Evolutionary conservation across 2,888 invertebrate species (phyloP).

Genomic region (Rhingia rostrata): DNA sequence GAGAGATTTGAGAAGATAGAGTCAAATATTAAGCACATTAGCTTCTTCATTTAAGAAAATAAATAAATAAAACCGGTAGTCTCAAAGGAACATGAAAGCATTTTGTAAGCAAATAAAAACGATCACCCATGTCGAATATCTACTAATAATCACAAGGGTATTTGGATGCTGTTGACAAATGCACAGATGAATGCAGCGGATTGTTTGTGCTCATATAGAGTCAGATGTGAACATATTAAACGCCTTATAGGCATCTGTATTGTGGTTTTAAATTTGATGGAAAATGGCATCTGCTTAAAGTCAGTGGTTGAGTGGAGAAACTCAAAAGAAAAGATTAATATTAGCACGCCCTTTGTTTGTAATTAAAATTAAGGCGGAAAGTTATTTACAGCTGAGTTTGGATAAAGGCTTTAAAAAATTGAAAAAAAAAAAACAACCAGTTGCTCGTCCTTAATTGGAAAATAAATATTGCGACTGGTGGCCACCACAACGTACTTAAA

Average conservation of each 20-base stretch:
- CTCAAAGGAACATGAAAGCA: constrained; percentile 37
- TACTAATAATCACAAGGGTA: constrained; percentile 52
- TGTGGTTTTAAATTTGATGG: constrained; percentile 38
- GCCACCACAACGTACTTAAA: too few relatives aligned
- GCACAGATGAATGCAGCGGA: constrained; percentile 30
- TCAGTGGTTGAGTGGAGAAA: background rate
- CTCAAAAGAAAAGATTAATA: background rate
- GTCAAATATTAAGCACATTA: constrained; percentile 42
- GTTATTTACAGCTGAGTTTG: background rate
- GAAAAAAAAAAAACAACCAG: too few relatives aligned
- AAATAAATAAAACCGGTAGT: constrained; percentile 34
- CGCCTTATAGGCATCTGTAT: constrained; percentile 11
- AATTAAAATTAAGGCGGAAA: background rate
- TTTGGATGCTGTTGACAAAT: constrained; percentile 41
- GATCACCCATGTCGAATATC: constrained; percentile 26
- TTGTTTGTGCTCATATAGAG: constrained; percentile 17
- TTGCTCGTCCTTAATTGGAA: too few relatives aligned
- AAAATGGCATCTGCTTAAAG: constrained; percentile 55
- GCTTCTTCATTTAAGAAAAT: background rate
- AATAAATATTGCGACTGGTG: too few relatives aligned
- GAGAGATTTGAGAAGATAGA: constrained; percentile 10
- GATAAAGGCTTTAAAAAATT: too few relatives aligned
- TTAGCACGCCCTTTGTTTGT: background rate
- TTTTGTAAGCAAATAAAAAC: constrained; percentile 39
- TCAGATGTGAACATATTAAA: constrained; percentile 24